A percentile compares a stretch with the other conserved stretches of the same genome.
Evolutionary conservation across 1,140 invertebrate species (phyloP).

Genomic region (Drosophila biarmipes): DNA sequence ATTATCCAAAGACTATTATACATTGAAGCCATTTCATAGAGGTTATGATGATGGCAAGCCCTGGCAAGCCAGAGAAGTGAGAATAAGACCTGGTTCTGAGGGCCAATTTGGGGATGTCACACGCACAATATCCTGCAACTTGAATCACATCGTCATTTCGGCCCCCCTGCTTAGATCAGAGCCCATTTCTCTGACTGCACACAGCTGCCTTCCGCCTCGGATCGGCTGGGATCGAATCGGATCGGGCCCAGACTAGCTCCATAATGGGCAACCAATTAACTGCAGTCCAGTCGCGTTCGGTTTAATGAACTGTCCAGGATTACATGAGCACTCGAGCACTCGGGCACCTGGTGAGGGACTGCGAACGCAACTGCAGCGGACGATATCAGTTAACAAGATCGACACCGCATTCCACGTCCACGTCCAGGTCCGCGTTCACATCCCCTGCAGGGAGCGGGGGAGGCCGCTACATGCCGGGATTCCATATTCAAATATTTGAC

Average conservation of each 20-base stretch:
- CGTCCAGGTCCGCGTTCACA: conserved; percentile 11
- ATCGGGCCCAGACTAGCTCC: conserved; percentile 35
- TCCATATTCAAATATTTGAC: conserved; percentile 66
- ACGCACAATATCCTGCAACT: not conserved
- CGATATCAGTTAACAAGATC: conserved; percentile 51
- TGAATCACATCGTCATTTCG: not conserved
- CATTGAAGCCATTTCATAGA: too few relatives aligned
- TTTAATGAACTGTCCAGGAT: conserved; percentile 55
- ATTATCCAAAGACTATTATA: too few relatives aligned
- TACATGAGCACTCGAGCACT: conserved; percentile 26
- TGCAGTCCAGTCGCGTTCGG: conserved; percentile 43
- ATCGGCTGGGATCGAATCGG: conserved; percentile 28
- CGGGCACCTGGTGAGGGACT: conserved; percentile 3
- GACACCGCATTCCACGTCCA: conserved; percentile 38
- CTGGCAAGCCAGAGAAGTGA: too few relatives aligned
- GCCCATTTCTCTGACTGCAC: conserved; percentile 12
- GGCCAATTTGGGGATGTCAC: too few relatives aligned
- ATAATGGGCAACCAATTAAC: conserved; percentile 52
- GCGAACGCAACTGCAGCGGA: conserved; percentile 9
- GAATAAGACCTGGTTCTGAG: too few relatives aligned
- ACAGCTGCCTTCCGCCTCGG: conserved; percentile 3
- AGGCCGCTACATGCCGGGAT: not conserved
- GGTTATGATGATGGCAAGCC: too few relatives aligned
- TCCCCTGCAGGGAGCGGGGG: not conserved
- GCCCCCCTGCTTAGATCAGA: not conserved